Evolutionary conservation across 2,113 vertebrate species (phyloP).

Genomic region (Sinosuthora webbiana): DNA sequence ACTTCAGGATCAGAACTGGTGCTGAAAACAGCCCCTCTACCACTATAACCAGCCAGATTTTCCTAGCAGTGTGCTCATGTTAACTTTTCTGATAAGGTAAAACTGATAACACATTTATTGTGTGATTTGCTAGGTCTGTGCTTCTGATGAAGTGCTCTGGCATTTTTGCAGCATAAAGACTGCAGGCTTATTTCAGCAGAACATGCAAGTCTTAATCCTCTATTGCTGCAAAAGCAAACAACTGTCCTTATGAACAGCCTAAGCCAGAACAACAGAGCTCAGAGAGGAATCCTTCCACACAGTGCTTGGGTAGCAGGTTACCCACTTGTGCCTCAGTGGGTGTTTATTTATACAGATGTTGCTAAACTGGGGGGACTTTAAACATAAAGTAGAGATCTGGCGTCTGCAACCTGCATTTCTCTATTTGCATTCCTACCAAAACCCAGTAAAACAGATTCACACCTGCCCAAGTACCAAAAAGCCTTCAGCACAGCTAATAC

Average conservation of each 20-base stretch:
- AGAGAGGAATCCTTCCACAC: background rate
- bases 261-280: background rate
- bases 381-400: background rate
- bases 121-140: background rate
- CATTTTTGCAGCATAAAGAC: background rate
- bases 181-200: background rate
- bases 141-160: background rate
- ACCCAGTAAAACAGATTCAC: background rate
- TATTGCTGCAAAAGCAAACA: background rate
- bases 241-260: background rate
- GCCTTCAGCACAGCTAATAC: background rate
- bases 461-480: background rate
- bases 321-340: background rate
- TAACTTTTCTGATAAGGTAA: background rate
- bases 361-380: background rate
- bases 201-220: background rate
- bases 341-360: background rate
- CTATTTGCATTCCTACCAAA: background rate
- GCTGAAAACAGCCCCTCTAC: background rate
- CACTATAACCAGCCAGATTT: background rate
- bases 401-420: background rate
- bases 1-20: background rate
- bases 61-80: background rate
- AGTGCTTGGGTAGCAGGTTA: background rate
- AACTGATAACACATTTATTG: background rate